These are phyloP conservation scores for Apoda limacodes DNA, from an alignment of 2,888 invertebrate genomes.

Conservation along the genomic window DNA sequence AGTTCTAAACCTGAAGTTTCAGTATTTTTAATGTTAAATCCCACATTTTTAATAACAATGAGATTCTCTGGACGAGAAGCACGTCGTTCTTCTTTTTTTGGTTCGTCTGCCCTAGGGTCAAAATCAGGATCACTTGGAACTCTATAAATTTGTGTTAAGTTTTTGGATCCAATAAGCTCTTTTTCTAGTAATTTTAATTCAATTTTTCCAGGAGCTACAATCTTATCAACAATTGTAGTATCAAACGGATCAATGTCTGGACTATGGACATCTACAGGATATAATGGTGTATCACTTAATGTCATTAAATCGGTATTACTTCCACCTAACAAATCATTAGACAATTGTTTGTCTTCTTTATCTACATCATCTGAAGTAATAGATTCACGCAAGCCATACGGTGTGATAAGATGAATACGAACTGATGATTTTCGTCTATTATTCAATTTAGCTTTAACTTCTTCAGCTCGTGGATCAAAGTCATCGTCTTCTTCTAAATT, in stretches of 20 bases:
- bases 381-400: constrained; percentile 70
- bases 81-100: constrained; percentile 55
- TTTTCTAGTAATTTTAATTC: constrained; percentile 84
- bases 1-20: constrained; percentile 61
- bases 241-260: constrained; percentile 86
- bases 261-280: constrained; percentile 69
- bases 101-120: constrained; percentile 80
- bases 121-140: constrained; percentile 82
- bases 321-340: constrained; percentile 79
- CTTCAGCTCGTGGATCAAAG: constrained; percentile 76
- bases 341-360: constrained; percentile 45
- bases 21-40: constrained; percentile 61
- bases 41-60: constrained; percentile 57
- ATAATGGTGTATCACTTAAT: constrained; percentile 75
- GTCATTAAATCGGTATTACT: constrained; percentile 81
- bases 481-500: constrained; percentile 63
- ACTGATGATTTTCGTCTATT: constrained; percentile 62
- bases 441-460: constrained; percentile 48
- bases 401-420: constrained; percentile 74
- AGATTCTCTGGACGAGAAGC: constrained; percentile 75
- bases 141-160: constrained; percentile 36
- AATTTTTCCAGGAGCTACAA: constrained; percentile 80
- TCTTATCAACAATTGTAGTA: constrained; percentile 79
- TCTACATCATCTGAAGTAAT: constrained; percentile 64
- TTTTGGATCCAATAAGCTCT: constrained; percentile 73